Evolutionary conservation across 2,888 invertebrate species (phyloP).

Genomic region (Capitulum mitella): DNA sequence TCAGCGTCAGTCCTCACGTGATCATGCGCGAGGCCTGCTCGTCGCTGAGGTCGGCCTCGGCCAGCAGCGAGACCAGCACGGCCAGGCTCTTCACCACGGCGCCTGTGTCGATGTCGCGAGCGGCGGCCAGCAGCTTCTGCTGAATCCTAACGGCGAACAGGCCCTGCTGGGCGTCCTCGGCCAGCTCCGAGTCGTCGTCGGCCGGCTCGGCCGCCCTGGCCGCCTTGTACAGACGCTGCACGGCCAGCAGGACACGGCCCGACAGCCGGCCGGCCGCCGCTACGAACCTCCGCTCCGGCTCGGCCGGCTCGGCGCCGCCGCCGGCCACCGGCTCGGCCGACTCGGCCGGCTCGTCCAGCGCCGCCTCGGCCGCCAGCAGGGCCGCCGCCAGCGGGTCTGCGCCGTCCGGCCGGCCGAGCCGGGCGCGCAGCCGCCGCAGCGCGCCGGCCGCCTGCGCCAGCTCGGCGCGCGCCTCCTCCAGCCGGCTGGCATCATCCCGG

Average conservation of each 20-base stretch:
- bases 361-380: not conserved
- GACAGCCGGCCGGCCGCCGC: not conserved
- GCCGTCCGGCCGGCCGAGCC: not conserved
- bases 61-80: not conserved
- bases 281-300: not conserved
- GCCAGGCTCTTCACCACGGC: not conserved
- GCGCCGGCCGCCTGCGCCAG: not conserved
- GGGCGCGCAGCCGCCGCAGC: not conserved
- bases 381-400: not conserved
- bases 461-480: conserved; percentile 10
- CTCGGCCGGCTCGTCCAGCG: not conserved
- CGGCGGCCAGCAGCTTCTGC: not conserved
- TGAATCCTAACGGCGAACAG: not conserved
- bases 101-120: not conserved
- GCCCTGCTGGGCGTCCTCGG: not conserved
- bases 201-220: not conserved
- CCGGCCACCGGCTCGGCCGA: not conserved
- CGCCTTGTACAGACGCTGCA: not conserved
- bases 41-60: not conserved
- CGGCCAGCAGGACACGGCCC: not conserved
- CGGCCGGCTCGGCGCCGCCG: not conserved
- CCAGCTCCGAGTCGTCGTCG: not conserved
- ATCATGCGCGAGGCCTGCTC: conserved; percentile 15
- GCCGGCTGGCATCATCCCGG: not conserved
- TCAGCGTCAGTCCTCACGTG: conserved; percentile 4